Evolutionary conservation across 2,113 vertebrate genomes (phyloP), one percentile per base, ranked within the genome.

Genomic region (Etheostoma spectabile): DNA sequence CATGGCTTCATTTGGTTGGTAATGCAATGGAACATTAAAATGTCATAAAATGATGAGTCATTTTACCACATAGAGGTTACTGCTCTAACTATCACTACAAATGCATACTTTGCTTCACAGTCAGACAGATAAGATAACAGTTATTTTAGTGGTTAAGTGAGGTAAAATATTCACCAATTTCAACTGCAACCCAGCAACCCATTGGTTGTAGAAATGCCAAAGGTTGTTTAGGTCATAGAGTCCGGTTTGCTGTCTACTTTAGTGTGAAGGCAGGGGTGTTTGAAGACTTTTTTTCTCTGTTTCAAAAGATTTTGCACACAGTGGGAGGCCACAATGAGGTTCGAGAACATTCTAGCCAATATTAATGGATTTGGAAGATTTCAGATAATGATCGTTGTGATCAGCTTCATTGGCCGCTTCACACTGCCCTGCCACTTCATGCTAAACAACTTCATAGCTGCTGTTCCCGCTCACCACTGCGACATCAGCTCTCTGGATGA

Each of bases 401-500:
- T 97, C 68, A 90, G 8, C 73, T 92, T 77, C 87, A 94, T 79
- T 64, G 60, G 83, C 16, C 90, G 97, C n/a, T 61, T 97, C 52
- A 94, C 96, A 10, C 66, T 97, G 12, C 96, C 97, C 13, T 91
- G 96, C 90, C 95, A 98, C 79, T 97, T 98, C 79, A 79, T 97
- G 63, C 90, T 96, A 48, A 95, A 96, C 56, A 93, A 95, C 74
- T 97, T 97, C 79, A 92, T 97, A 18, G 93, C 95, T 0, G 95
- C 92, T 0, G 92, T 96, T 55, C 97, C 97, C 0, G 48, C 93
- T 76, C 97, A 97, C 67, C 96, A 86, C 83, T 97, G 97, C 30
- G 81, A 94, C 61, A 85, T 96, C 87, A 92, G 94, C 30, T 65
- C 79, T 33, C 90, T 92, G 59, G 92, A 95, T 2, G 77, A 93